Base-by-base conservation (phyloP, 2,113 vertebrate genomes). In the Anseranas semipalmata region DNA sequence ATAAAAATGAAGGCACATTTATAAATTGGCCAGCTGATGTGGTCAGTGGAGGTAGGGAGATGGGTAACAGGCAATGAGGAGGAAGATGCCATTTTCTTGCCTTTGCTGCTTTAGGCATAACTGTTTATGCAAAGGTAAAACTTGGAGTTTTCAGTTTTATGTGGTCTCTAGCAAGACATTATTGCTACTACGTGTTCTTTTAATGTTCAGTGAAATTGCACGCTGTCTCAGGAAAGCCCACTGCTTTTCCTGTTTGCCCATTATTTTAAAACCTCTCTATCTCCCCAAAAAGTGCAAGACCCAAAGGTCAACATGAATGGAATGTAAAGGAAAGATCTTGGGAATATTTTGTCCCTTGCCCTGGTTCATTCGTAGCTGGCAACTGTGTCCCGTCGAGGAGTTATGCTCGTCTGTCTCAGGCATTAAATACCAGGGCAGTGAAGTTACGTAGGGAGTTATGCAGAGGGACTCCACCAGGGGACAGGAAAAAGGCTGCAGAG, bases 371-470 rank as follows among this genome's bases (percentile, higher is more conserved):
- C 85, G 35, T 72, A 65, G 43, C 33, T 65, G 71, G 43, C 55
- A 55, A 15, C 52, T 74, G 12, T 37, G 33, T 85, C 22, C 41
- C 25, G 1, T 30, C n/a, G 55, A 19, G 24, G 50, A 55, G 24
- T 79, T 78, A n/a, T 0, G 9, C 18, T 35, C 25, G 12, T 17
- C 60, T 41, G 27, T 65, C 32, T n/a, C 12, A 5, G 59, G 45
- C 14, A 59, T n/a, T 74, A 59, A 68, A 25, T 77, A 33, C 13
- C 15, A 22, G 20, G 25, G 45, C 17, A 12, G 39, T 70, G 43
- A 20, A 0, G 0, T 63, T 55, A 12, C 4, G 10, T 1, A 11
- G 37, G 6, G 43, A 59, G 30, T 10, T 50, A 50, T 45, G 27
- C 59, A 15, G 10, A 35, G 33, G 43, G 33, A 25, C 33, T 62